Conservation (phyloP, 2,113 vertebrate genomes). For the rabbit (Oryctolagus cuniculus) region mOryCun1.1 NC_091432.1:86716501-86717000, state of each 20-base stretch:
- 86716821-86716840: neutral
- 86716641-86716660: conserved; percentile 43
- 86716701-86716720: conserved; percentile 1
- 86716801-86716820: neutral
- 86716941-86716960: neutral
- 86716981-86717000: neutral
- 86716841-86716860: neutral
- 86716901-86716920: neutral
- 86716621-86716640: conserved; percentile 31
- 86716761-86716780: conserved; percentile 25
- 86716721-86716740: neutral
- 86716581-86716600: neutral
- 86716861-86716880: neutral
- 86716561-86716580: conserved; percentile 27
- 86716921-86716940: neutral
- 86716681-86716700: conserved; percentile 28
- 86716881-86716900: neutral
- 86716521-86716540: neutral
- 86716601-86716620: conserved; percentile 22
- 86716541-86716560: neutral
- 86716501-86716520: neutral
- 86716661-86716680: neutral
- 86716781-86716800: neutral
- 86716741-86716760: neutral
- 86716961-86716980: neutral